Conservation (phyloP, 2,113 vertebrate species). For the Poeciliopsis turrubarensis region DNA sequence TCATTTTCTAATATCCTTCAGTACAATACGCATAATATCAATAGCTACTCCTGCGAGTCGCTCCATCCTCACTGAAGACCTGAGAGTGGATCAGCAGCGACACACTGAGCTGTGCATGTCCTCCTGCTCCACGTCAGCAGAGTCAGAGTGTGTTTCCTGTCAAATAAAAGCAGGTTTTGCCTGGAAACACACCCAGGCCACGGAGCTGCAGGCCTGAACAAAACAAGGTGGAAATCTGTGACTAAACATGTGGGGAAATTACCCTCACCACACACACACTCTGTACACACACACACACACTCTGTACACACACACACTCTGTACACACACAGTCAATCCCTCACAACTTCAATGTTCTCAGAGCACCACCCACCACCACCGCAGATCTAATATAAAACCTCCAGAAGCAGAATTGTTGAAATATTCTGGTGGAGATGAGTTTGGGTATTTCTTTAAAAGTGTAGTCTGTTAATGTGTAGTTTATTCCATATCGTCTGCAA, state of each 20-base stretch:
- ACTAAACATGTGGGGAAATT: background rate
- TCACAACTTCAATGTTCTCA: background rate
- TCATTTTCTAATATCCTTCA: background rate
- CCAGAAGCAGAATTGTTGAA: background rate
- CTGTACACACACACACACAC: too few species aligned
- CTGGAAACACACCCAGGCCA: background rate
- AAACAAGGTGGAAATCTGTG: background rate
- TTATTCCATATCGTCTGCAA: background rate
- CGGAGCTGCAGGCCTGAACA: background rate
- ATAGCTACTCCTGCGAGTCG: too few species aligned
- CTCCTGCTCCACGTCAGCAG: background rate
- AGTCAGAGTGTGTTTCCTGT: background rate
- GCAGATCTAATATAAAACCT: background rate
- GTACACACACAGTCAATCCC: background rate
- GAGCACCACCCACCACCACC: too few species aligned
- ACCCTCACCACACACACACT: background rate
- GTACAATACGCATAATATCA: too few species aligned
- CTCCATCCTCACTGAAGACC: background rate
- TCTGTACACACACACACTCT: too few species aligned
- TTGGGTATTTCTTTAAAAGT: background rate
- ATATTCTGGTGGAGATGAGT: background rate
- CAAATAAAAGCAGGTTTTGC: background rate
- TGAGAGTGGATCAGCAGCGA: background rate
- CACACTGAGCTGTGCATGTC: background rate
- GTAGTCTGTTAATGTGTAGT: background rate